Evolutionary conservation across 2,797 vertebrate species (phyloP).

Genomic region (Cirrhinus molitorella): DNA sequence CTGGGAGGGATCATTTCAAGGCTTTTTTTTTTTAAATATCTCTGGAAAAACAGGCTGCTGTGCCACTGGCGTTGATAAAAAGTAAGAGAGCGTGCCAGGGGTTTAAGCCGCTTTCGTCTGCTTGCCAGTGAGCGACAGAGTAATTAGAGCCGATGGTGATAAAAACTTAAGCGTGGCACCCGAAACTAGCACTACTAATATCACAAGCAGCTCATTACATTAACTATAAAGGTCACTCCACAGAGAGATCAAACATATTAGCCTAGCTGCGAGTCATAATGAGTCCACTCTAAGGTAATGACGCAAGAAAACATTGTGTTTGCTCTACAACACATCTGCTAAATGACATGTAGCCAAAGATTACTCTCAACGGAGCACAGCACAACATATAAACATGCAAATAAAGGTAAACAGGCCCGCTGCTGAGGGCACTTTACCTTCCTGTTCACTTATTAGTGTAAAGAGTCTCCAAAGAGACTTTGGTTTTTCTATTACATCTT

Average conservation of each 20-base stretch:
- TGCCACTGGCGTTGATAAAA: conserved; percentile 44
- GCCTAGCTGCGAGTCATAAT: neutral
- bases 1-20: conserved; percentile 25
- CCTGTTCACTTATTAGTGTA: conserved; percentile 22
- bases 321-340: neutral
- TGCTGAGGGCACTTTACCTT: neutral
- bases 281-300: conserved; percentile 20
- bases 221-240: conserved; percentile 31
- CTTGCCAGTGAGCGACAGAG: conserved; percentile 22
- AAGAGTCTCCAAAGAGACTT: conserved; percentile 17
- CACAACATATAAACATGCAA: neutral
- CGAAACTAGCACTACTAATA: conserved; percentile 11
- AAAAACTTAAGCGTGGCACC: conserved; percentile 29
- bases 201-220: neutral
- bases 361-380: neutral
- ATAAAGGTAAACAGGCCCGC: conserved; percentile 5
- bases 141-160: conserved; percentile 40
- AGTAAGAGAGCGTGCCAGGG: conserved; percentile 10
- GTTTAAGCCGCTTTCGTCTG: conserved; percentile 25
- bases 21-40: conserved; percentile 24
- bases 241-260: conserved; percentile 31
- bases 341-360: conserved; percentile 7
- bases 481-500: neutral
- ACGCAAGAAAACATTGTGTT: neutral
- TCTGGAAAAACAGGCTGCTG: conserved; percentile 30